A percentile compares a stretch with the other conserved stretches of the same genome.
Evolutionary conservation across 2,113 vertebrate species (phyloP).

Genomic region (Pseudorhombus dupliciocellatus): DNA sequence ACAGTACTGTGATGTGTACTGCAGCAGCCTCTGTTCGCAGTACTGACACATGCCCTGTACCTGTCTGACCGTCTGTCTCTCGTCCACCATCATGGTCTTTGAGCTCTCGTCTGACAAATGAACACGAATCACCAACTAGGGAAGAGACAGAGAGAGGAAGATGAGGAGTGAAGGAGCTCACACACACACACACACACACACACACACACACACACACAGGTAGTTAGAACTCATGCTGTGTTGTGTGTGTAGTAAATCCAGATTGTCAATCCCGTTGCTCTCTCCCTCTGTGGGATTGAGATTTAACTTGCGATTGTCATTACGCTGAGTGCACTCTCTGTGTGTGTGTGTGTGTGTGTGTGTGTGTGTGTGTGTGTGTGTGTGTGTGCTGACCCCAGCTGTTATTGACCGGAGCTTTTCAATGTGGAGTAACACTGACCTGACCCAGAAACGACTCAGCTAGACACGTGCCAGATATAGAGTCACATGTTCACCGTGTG

Average conservation of each 20-base stretch:
- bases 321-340: constrained; percentile 63
- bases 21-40: no score
- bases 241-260: constrained; percentile 44
- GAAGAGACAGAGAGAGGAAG: background rate
- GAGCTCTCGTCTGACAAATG: constrained; percentile 98
- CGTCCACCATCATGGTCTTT: constrained; percentile 99
- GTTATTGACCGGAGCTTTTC: constrained; percentile 60
- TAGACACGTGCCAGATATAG: constrained; percentile 28
- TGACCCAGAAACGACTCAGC: constrained; percentile 64
- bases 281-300: constrained; percentile 52
- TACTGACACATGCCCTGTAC: constrained; percentile 7
- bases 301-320: constrained; percentile 59
- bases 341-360: constrained; percentile 28
- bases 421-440: constrained; percentile 60
- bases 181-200: constrained; percentile 6
- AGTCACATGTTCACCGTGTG: background rate
- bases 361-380: constrained; percentile 27
- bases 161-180: background rate
- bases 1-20: no score
- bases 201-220: constrained; percentile 31
- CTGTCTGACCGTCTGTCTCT: constrained; percentile 97
- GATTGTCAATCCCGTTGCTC: constrained; percentile 56
- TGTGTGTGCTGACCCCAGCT: constrained; percentile 60
- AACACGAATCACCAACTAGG: constrained; percentile 94
- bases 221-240: constrained; percentile 14